Evolutionary conservation across 2,113 vertebrate genomes (phyloP), one percentile per base, ranked within the genome.

Genomic region (Struthidea cinerea): DNA sequence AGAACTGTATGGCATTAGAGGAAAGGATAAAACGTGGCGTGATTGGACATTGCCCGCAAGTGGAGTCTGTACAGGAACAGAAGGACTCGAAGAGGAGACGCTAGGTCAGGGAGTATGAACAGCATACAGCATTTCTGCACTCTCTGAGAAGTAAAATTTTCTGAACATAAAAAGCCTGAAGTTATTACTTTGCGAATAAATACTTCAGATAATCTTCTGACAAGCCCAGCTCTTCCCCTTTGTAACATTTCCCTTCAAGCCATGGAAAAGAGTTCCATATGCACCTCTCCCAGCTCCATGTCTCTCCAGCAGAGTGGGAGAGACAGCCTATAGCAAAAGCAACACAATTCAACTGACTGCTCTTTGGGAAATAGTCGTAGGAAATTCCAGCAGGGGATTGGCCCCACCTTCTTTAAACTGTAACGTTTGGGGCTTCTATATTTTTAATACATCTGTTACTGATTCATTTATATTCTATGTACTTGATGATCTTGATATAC

Each of bases 401-500:
- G 90, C 74, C 94, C 44, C 67, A 80, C 16, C 68, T 91, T 94
- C 83, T 94, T 96, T 97, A 95, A 94, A 91, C 10, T 12, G n/a
- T 56, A 93, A 92, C 47, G 47, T 68, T 91, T 90, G 57, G 49
- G 30, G 9, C 69, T 96, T 91, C 90, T 90, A 61, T 93, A 60
- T 53, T 97, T 97, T 95, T 92, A 94, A 92, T 73, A 70, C 37
- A 92, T 86, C 70, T 97, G 49, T 82, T 96, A 98, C 95, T 94
- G 76, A 93, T 96, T 97, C 78, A 6, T 96, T 97, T 94, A 77
- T 78, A 78, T 94, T 92, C 68, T 92, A 88, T 95, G 94, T 96
- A 91, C 63, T 95, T 96, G 86, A 95, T 97, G 79, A 85, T 77
- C 75, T 96, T 94, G 89, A 95, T 84, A 94, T 75, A 90, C 21